phyloP scores from a whole-genome alignment of 30 jellyfish, hydroid and myxozoan species.

The Rhopilema esculentum region DNA sequence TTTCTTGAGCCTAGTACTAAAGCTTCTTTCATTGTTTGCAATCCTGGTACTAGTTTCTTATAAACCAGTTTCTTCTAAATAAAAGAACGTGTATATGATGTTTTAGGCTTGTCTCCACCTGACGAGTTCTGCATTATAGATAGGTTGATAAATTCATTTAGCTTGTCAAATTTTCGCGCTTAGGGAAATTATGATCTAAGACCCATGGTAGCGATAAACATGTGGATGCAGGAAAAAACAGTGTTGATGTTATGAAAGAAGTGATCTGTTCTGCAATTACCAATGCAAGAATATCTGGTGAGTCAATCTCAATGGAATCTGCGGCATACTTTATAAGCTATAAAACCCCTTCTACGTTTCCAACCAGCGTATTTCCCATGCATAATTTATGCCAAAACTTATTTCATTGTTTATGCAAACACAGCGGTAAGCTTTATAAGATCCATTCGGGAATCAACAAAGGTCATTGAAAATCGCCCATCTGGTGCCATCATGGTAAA shows the following conservation, averaged over 20 bases:
- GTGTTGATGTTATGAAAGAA: too few species aligned
- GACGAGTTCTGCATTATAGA: too few species aligned
- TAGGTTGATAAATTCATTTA: too few species aligned
- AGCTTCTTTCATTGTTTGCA: too few species aligned
- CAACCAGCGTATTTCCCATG: not conserved
- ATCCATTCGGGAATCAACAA: not conserved
- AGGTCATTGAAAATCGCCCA: conserved; percentile 7
- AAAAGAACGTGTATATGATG: too few species aligned
- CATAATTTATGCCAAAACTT: not conserved
- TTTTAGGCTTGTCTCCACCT: too few species aligned
- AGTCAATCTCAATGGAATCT: not conserved
- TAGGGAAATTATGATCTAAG: too few species aligned
- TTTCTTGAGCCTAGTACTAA: too few species aligned
- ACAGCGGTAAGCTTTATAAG: conserved; percentile 5
- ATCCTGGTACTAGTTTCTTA: too few species aligned
- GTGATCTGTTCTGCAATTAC: not conserved
- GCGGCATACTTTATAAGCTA: not conserved
- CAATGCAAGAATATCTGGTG: not conserved
- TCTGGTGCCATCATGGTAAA: not conserved
- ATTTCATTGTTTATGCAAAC: conserved; percentile 1
- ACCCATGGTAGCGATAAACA: not conserved
- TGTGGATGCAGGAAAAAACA: too few species aligned
- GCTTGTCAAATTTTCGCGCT: too few species aligned
- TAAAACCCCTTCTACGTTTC: not conserved
- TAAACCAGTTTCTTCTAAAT: too few species aligned